A percentile compares a stretch with the other conserved stretches of the same genome.
Evolutionary conservation across 92 coral and sea anemone species (phyloP).

Genomic region (Scolanthus callimorphus): DNA sequence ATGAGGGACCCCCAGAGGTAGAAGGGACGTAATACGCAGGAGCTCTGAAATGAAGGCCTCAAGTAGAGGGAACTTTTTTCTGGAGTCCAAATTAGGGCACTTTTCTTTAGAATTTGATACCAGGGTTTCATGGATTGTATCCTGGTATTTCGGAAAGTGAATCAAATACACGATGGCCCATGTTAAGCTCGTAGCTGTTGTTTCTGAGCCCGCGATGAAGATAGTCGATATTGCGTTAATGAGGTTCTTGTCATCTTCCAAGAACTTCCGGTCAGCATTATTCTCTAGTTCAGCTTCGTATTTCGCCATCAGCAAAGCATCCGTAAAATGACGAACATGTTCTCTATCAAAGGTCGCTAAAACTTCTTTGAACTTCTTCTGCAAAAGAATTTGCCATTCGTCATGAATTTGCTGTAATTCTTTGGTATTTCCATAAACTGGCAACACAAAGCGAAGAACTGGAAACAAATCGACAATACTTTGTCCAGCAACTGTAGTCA

Average conservation of each 20-base stretch:
- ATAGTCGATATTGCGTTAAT: slow-evolving; percentile 40
- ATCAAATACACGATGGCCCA: slow-evolving; percentile 70
- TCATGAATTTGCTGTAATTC: slow-evolving; percentile 37
- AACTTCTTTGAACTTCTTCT: slow-evolving; percentile 44
- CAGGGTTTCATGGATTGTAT: slow-evolving; percentile 46
- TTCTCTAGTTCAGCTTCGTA: slow-evolving; percentile 33
- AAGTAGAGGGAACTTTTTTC: slow-evolving; percentile 40
- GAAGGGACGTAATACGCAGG: slow-evolving; percentile 43
- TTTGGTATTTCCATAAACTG: slow-evolving; percentile 27
- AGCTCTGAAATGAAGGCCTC: slow-evolving; percentile 67
- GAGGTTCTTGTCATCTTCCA: slow-evolving; percentile 28
- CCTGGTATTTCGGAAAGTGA: slow-evolving; percentile 58
- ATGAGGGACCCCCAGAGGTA: slow-evolving; percentile 61
- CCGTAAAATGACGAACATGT: slow-evolving; percentile 62
- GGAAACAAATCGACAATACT: slow-evolving; percentile 65
- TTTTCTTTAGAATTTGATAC: slow-evolving; percentile 20
- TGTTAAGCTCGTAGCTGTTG: slow-evolving; percentile 56
- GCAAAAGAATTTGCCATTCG: slow-evolving; percentile 38
- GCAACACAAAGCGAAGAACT: slow-evolving; percentile 42
- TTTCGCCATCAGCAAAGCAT: slow-evolving; percentile 48
- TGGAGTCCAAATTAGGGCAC: slow-evolving; percentile 23
- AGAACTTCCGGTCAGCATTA: slow-evolving; percentile 8
- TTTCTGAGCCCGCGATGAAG: slow-evolving; percentile 75
- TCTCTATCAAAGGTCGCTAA: slow-evolving; percentile 32
- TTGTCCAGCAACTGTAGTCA: slow-evolving; percentile 50